A percentile compares a stretch with the other conserved stretches of the same genome.
Evolutionary conservation across 2,888 invertebrate species (phyloP).

Genomic region (Lordiphosa andalusiaca): DNA sequence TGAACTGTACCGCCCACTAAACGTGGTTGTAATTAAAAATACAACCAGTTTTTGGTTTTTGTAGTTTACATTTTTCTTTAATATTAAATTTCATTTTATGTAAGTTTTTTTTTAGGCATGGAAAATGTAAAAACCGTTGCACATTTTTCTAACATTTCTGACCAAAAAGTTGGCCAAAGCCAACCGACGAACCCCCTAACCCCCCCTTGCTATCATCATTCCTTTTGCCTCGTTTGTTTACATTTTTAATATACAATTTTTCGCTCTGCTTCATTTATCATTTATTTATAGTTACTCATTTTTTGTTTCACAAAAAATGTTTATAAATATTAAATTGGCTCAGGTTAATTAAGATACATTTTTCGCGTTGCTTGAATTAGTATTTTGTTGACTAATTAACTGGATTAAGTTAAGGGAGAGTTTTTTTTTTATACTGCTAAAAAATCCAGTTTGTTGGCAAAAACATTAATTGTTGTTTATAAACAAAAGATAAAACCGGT

Average conservation of each 20-base stretch:
- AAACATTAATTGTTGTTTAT: no score
- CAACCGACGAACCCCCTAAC: not conserved
- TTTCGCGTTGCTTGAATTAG: no score
- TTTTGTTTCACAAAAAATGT: slow-evolving; percentile 18
- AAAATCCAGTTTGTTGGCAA: no score
- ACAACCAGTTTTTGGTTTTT: slow-evolving; percentile 27
- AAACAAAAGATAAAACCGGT: no score
- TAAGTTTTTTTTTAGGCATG: slow-evolving; percentile 33
- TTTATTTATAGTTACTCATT: slow-evolving; percentile 26
- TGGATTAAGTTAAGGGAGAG: no score
- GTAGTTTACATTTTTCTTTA: slow-evolving; percentile 3
- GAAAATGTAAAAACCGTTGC: slow-evolving; percentile 33
- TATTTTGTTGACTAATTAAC: no score
- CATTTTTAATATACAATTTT: slow-evolving; percentile 57
- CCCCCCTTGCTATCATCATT: not conserved
- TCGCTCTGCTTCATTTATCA: slow-evolving; percentile 42
- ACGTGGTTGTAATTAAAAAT: slow-evolving; percentile 50
- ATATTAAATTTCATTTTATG: slow-evolving; percentile 44
- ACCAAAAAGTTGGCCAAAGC: slow-evolving; percentile 4
- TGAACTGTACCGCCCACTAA: slow-evolving; percentile 44
- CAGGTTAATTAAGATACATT: no score
- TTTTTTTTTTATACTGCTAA: no score
- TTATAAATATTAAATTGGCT: no score
- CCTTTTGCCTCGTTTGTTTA: slow-evolving; percentile 48
- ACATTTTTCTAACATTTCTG: slow-evolving; percentile 37